Base-by-base conservation (phyloP, 1,140 invertebrate species). In the Papilio machaon region DNA sequence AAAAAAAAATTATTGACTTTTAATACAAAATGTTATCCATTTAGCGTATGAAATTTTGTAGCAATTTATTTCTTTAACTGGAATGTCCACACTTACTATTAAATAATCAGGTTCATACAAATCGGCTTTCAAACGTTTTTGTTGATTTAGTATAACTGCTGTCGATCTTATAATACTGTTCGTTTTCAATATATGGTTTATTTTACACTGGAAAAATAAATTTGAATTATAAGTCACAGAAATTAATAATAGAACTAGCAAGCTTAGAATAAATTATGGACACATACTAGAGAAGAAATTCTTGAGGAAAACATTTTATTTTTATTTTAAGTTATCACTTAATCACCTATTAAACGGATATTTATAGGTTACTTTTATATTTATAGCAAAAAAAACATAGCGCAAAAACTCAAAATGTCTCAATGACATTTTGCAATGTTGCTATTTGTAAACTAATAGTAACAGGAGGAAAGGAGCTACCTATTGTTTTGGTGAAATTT, bases 51-150 rank as follows among this genome's bases (percentile, higher is more conserved):
- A 80, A n/a, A 19, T 23, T 70, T 49, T 23, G 7, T n/a, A 30
- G 35, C 8, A 52, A 49, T 23, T 38, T 11, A 54, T 38, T 19
- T 73, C 8, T 73, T 60, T 13, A 73, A 75, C 23, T 30, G 38
- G 17, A 80, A 46, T 52, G 19, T 54, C 49, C 17, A 82, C 80
- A 90, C 90, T 90, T 87, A 93, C 90, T 86, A 94, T 91, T 75
- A 91, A 86, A 80, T 92, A 94, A 86, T 94, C 90, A 46, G 91
- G 92, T 88, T 93, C 90, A 86, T 94, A 89, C 60, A 89, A 84
- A 86, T 94, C 91, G 83, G 83, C 90, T 86, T 93, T 94, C 2
- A 85, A 80, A 79, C 89, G 82, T 74, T 73, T 88, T 52, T 88
- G 86, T 81, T 87, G 85, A 77, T 19, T 82, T 73, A 80, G 79